A percentile compares a stretch with the other conserved stretches of the same genome.
Conservation (phyloP, 2,113 vertebrate genomes). For the Pseudorasbora parva region DNA sequence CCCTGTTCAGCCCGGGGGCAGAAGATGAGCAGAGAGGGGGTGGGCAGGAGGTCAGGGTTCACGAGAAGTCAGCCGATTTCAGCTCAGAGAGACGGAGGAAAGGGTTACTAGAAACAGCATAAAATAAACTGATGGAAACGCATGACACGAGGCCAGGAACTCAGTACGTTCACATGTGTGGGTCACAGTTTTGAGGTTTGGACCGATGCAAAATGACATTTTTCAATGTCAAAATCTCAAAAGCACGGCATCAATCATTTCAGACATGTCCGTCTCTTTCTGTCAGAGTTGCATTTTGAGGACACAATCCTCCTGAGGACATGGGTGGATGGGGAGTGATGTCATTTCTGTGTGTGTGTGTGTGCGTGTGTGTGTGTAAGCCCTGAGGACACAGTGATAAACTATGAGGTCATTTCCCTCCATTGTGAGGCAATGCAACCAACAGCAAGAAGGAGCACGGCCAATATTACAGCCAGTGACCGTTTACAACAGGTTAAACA, state of each 20-base stretch:
- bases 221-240: neutral
- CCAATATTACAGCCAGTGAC: neutral
- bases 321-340: neutral
- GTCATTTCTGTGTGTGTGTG: neutral
- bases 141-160: too few relatives aligned
- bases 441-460: conserved; percentile 4
- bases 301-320: neutral
- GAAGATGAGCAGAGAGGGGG: neutral
- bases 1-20: neutral
- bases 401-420: conserved; percentile 47
- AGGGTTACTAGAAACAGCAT: neutral
- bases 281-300: neutral
- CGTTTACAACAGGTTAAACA: neutral
- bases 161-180: neutral
- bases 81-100: neutral
- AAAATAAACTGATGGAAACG: neutral
- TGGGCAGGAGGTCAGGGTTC: neutral
- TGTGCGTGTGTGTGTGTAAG: conserved; percentile 9
- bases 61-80: neutral
- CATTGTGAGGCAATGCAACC: conserved; percentile 9
- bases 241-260: neutral
- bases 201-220: neutral
- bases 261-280: neutral
- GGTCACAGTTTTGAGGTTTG: neutral
- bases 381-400: conserved; percentile 33